These are phyloP conservation scores for Adelges cooleyi DNA, from an alignment of 1,140 invertebrate genomes.

Conservation along the genomic window DNA sequence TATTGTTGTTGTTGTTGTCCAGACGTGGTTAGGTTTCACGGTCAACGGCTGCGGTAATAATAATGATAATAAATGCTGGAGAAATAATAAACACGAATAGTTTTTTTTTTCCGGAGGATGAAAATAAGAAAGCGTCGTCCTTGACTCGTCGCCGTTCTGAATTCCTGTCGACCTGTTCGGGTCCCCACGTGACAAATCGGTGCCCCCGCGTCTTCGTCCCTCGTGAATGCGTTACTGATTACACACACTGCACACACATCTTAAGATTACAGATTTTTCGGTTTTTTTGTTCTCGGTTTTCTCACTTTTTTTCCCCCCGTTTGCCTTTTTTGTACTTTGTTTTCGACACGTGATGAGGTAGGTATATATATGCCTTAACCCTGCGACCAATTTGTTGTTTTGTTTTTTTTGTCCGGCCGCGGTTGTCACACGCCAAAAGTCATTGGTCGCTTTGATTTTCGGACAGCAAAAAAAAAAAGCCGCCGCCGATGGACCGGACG, in stretches of 20 bases:
- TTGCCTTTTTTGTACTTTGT: not conserved
- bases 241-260: too few species aligned
- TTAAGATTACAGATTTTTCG: too few species aligned
- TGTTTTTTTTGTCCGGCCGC: too few species aligned
- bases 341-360: not conserved
- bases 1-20: too few species aligned
- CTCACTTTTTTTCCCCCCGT: not conserved
- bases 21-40: slow-evolving; percentile 1
- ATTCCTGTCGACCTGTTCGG: not conserved
- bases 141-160: not conserved
- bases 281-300: not conserved
- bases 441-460: too few species aligned
- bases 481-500: too few species aligned
- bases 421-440: too few species aligned
- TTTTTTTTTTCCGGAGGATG: not conserved
- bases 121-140: slow-evolving; percentile 24
- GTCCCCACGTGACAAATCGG: not conserved
- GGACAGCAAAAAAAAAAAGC: too few species aligned
- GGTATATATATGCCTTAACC: not conserved
- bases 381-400: too few species aligned
- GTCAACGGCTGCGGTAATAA: not conserved
- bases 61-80: too few species aligned
- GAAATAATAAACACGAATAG: not conserved
- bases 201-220: not conserved
- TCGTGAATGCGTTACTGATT: slow-evolving; percentile 13